Evolutionary conservation across 2,888 invertebrate species (phyloP), one percentile per base, ranked within the genome.

Genomic region (Didymodactylos carnosus): DNA sequence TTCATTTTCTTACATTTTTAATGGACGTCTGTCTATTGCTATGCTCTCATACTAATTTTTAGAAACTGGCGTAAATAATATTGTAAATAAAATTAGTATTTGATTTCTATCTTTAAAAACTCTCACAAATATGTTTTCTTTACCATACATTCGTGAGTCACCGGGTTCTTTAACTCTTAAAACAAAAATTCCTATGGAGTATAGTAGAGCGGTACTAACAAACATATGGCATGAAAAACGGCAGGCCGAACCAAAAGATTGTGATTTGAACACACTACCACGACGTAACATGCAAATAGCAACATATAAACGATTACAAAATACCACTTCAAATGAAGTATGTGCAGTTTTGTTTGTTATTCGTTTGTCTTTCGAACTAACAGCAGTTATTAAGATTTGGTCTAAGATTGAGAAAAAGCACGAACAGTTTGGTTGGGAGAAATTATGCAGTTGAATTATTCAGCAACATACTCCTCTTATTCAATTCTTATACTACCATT

Each of bases 181-280:
- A 46, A 69, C 71, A 1, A 53, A 0, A 6, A n/a, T 71, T 19
- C 71, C 74, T 2, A 74, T 74, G 74, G 74, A 74, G 16, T 74
- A 74, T 39, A 71, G 74, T 46, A 43, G 74, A 62, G n/a, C 71
- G 41, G 74, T 74, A 23, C 35, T 74, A 43, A 39, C 71, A 39
- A 74, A 74, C 51, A 74, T 71, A 40, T 74, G 62, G 62, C 62
- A 62, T 35, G 35, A 62, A 35, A 74, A 74, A 46, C 51, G 74
- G 27, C 71, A 74, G 41, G 62, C 71, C 39, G 74, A 74, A 29
- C 74, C 74, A 40, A 71, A 41, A 35, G 74, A 74, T 46, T 41
- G 40, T 35, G 74, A 74, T 39, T 19, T 74, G n/a, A 71, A 71
- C 41, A 62, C 43, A 13, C 29, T 71, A 13, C 39, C 40, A 1